Conservation (phyloP, 2,888 invertebrate species). For the Exephanes ischioxanthus region DNA sequence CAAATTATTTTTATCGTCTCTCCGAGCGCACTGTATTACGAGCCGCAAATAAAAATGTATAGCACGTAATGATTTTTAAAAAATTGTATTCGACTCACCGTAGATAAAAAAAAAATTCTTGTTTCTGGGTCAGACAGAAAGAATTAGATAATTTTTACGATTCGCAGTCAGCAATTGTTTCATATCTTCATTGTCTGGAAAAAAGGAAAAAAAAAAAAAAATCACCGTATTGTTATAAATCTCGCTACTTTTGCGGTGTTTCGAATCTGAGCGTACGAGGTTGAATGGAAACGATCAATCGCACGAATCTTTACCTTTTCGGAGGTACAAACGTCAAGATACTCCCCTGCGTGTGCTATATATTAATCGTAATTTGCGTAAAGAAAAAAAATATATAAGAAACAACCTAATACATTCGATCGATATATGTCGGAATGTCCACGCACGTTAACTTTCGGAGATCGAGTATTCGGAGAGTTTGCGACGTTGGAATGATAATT, state of each 20-base stretch:
- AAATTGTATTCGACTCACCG: not conserved
- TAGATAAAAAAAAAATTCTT: not conserved
- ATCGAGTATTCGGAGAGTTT: slow-evolving; percentile 11
- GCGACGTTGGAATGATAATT: not conserved
- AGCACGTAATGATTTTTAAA: not conserved
- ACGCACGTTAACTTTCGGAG: not conserved
- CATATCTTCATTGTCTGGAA: slow-evolving; percentile 57
- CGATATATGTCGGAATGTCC: slow-evolving; percentile 25
- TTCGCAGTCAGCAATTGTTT: slow-evolving; percentile 40
- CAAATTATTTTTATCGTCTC: not conserved
- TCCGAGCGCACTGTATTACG: not conserved
- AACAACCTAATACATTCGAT: slow-evolving; percentile 30
- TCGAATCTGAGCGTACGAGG: not conserved
- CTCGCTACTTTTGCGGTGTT: not conserved
- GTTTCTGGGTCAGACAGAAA: slow-evolving; percentile 15
- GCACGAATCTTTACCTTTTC: slow-evolving; percentile 58
- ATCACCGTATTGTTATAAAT: not conserved
- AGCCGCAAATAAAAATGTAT: not conserved
- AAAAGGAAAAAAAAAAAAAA: slow-evolving; percentile 2
- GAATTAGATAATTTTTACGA: slow-evolving; percentile 36
- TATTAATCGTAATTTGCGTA: slow-evolving; percentile 33
- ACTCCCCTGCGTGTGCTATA: slow-evolving; percentile 31
- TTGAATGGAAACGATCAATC: slow-evolving; percentile 56
- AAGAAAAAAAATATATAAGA: not conserved
- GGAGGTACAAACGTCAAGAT: slow-evolving; percentile 61